Conservation (phyloP, 2,888 invertebrate genomes). For the Lampropteryx suffumata region DNA sequence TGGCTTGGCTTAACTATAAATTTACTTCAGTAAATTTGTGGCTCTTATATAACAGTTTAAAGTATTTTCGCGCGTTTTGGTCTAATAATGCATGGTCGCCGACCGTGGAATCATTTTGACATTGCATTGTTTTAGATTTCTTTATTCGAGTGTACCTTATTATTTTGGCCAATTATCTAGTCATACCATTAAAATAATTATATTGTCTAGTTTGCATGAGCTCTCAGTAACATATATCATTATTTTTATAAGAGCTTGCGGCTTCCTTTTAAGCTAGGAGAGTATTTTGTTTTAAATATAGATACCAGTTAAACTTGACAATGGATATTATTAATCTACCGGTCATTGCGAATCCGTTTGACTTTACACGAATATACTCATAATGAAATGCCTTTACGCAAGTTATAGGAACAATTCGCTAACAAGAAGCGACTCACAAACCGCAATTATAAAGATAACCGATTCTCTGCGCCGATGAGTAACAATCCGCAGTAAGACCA, state of each 20-base stretch:
- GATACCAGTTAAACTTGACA: background rate
- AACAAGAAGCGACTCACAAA: slow-evolving; percentile 21
- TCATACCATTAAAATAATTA: slow-evolving; percentile 11
- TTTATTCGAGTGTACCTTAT: slow-evolving; percentile 22
- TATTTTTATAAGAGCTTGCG: background rate
- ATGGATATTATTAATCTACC: background rate
- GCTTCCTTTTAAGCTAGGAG: too few species aligned
- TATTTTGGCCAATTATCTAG: slow-evolving; percentile 17
- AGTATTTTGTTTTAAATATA: background rate
- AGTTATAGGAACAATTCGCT: slow-evolving; percentile 25
- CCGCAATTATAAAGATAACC: slow-evolving; percentile 3
- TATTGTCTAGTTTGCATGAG: slow-evolving; percentile 7
- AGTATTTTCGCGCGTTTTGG: slow-evolving; percentile 34
- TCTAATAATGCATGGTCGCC: slow-evolving; percentile 28
- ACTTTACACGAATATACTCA: too few species aligned
- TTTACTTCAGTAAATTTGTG: too few species aligned
- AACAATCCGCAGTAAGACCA: too few species aligned
- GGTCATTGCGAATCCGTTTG: too few species aligned
- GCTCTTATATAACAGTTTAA: slow-evolving; percentile 30
- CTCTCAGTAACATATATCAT: background rate
- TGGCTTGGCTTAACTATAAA: too few species aligned
- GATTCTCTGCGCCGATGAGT: background rate
- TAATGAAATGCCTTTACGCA: slow-evolving; percentile 32
- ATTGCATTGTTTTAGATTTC: slow-evolving; percentile 37
- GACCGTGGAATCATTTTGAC: slow-evolving; percentile 37